phyloP scores from a whole-genome alignment of 1,140 invertebrate species.

The Drosophila guanche region DNA sequence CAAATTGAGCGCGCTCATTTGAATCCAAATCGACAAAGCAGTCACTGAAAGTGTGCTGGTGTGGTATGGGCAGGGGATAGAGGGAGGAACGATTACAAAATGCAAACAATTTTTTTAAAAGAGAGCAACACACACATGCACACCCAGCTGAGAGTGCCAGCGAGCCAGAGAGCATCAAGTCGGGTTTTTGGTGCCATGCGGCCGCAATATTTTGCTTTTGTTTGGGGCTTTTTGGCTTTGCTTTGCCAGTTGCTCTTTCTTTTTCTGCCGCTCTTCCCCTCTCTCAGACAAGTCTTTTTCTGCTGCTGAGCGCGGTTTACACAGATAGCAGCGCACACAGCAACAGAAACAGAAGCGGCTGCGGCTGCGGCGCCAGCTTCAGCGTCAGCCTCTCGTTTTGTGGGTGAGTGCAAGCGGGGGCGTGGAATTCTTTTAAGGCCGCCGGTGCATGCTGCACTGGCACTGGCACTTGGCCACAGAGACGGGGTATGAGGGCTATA shows the following conservation, averaged over 20 bases:
- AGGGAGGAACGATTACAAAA: constrained; percentile 41
- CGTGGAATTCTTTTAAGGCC: constrained; percentile 59
- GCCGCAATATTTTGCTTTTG: constrained; percentile 46
- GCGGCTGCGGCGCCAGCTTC: constrained; percentile 2
- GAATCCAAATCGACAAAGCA: constrained; percentile 43
- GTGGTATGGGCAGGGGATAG: constrained; percentile 7
- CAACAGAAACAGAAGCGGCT: not conserved
- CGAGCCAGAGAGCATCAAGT: constrained; percentile 1
- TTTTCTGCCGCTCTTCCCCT: constrained; percentile 9
- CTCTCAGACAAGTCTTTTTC: not conserved
- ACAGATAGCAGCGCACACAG: constrained; percentile 5
- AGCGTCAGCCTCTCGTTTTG: constrained; percentile 24
- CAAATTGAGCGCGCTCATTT: constrained; percentile 47
- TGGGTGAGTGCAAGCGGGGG: constrained; percentile 29
- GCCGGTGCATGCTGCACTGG: constrained; percentile 70
- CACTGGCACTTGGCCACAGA: constrained; percentile 32
- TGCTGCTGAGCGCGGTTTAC: constrained; percentile 11
- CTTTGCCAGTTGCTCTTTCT: constrained; percentile 17
- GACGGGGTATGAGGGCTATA: not conserved
- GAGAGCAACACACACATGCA: constrained; percentile 13
- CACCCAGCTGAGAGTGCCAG: not conserved
- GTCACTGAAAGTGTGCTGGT: constrained; percentile 19
- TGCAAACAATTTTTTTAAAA: constrained; percentile 42
- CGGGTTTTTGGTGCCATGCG: constrained; percentile 8
- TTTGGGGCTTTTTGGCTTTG: constrained; percentile 12